Percentiles rank a stretch among this genome's conserved stretches.
Evolutionary conservation across 2,113 vertebrate genomes (phyloP).

Genomic region (Kobus ellipsiprymnus): DNA sequence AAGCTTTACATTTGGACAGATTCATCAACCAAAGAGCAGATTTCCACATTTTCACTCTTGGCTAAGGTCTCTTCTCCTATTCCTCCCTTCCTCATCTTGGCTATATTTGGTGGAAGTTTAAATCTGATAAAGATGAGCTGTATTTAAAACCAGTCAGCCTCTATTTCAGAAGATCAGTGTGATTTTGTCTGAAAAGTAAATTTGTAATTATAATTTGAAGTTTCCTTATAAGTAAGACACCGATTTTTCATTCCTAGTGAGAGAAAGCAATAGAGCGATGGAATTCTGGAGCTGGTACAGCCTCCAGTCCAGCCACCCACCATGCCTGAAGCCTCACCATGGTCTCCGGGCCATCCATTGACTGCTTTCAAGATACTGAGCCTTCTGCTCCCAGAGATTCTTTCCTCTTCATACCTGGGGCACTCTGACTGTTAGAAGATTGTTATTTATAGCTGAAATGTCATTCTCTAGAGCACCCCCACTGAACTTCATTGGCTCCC

Average conservation of each 20-base stretch:
- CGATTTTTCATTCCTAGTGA: not conserved
- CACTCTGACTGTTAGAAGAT: not conserved
- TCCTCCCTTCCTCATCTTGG: not conserved
- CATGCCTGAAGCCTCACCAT: no score
- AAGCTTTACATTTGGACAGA: not conserved
- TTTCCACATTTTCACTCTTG: not conserved
- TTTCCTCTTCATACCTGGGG: not conserved
- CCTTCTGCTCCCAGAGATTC: not conserved
- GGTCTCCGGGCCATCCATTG: fast-evolving
- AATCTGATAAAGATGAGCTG: constrained; percentile 19
- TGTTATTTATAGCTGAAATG: not conserved
- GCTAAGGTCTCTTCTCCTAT: not conserved
- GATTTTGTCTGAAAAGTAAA: constrained; percentile 3
- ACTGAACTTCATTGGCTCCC: not conserved
- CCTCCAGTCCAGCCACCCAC: fast-evolving
- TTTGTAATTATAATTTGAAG: constrained; percentile 7
- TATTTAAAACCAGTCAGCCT: constrained; percentile 34
- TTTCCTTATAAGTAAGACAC: not conserved
- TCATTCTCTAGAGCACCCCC: not conserved
- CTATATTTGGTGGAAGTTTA: constrained; percentile 27
- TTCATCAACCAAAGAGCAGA: not conserved
- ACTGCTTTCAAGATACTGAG: not conserved
- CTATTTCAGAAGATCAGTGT: constrained; percentile 12
- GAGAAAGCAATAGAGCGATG: not conserved
- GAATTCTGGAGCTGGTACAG: not conserved